These are phyloP conservation scores for Passer montanus DNA, from an alignment of 2,113 vertebrate species.

Conservation along the genomic window DNA sequence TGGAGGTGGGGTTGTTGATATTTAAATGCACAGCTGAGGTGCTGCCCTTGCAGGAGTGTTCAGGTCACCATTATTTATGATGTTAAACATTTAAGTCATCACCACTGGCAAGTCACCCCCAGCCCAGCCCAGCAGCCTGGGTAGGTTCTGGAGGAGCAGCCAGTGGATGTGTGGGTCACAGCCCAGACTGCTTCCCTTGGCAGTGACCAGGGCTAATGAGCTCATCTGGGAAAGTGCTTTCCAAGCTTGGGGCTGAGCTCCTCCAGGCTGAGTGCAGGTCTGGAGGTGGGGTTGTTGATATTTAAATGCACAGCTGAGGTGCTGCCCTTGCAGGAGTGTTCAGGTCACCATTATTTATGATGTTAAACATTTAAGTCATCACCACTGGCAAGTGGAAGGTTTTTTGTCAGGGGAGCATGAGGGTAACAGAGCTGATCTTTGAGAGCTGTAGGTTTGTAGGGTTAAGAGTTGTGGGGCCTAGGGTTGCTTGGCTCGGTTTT, in stretches of 20 bases:
- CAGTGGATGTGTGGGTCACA: neutral
- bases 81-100: neutral
- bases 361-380: neutral
- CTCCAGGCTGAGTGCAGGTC: neutral
- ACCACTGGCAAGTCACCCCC: neutral
- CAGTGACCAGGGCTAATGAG: too few relatives aligned
- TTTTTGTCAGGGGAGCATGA: neutral
- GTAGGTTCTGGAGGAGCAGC: too few relatives aligned
- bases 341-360: neutral
- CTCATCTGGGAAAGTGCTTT: neutral
- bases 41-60: neutral
- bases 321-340: neutral
- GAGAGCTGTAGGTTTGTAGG: neutral
- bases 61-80: neutral
- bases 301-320: neutral
- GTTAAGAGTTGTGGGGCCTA: neutral
- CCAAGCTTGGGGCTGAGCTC: neutral
- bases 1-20: neutral
- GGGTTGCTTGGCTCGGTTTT: neutral
- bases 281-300: neutral
- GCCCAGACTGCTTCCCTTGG: neutral
- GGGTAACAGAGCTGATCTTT: neutral
- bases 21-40: neutral
- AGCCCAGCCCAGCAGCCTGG: too few relatives aligned
- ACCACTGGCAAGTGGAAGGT: neutral